Conservation (phyloP, 1,140 invertebrate genomes). For the Monomorium pharaonis region DNA sequence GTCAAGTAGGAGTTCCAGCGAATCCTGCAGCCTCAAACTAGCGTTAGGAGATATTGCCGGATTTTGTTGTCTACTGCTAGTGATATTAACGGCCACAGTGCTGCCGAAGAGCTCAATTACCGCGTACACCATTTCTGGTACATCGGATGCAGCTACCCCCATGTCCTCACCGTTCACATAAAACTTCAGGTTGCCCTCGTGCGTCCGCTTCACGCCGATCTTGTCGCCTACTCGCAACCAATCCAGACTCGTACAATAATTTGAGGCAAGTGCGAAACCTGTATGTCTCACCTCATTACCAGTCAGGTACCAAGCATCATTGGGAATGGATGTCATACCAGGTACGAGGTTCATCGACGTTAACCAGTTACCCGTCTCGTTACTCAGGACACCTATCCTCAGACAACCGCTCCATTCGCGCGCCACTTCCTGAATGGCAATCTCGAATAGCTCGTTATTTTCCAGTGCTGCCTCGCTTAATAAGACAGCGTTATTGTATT, state of each 20-base stretch:
- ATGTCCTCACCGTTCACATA: conserved; percentile 93
- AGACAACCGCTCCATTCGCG: conserved; percentile 91
- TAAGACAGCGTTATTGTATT: conserved; percentile 90
- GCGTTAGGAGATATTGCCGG: conserved; percentile 86
- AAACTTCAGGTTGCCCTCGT: conserved; percentile 87
- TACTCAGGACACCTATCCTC: conserved; percentile 88
- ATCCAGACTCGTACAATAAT: conserved; percentile 91
- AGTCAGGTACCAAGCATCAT: conserved; percentile 88
- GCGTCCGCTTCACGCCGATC: conserved; percentile 88
- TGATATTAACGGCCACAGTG: conserved; percentile 88
- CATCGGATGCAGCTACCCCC: conserved; percentile 91
- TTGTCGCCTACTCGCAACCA: conserved; percentile 92
- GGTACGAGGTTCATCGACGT: conserved; percentile 90
- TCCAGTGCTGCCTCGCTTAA: conserved; percentile 90
- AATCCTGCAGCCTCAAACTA: conserved; percentile 87
- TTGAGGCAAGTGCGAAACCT: conserved; percentile 86
- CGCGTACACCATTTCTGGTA: conserved; percentile 91
- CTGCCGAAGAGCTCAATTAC: conserved; percentile 91
- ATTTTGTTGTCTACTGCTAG: conserved; percentile 84
- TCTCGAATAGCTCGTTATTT: conserved; percentile 91
- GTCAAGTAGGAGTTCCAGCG: conserved; percentile 87
- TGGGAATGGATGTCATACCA: conserved; percentile 86
- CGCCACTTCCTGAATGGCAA: conserved; percentile 88
- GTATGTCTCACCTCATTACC: conserved; percentile 89
- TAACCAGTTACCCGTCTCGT: conserved; percentile 81